Conservation (phyloP, 2,888 invertebrate genomes). For the Tupiocoris notatus region DNA sequence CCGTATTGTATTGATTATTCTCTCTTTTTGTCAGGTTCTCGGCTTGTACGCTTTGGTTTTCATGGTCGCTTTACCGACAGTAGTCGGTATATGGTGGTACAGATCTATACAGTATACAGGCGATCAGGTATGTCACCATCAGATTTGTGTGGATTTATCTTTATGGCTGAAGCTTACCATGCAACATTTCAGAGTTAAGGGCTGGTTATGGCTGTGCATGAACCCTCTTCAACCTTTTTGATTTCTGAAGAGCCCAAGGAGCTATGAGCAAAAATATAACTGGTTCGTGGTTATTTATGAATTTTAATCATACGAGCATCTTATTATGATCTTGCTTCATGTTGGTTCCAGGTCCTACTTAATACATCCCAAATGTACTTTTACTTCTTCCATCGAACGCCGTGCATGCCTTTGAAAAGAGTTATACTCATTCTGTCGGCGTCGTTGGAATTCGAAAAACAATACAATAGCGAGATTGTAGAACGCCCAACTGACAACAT, state of each 20-base stretch:
- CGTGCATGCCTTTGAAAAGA: slow-evolving; percentile 90
- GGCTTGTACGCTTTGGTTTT: slow-evolving; percentile 94
- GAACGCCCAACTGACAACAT: slow-evolving; percentile 91
- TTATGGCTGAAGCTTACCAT: too few species aligned
- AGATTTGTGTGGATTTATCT: too few species aligned
- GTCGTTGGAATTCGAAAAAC: slow-evolving; percentile 92
- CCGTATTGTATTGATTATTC: not conserved
- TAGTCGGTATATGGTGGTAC: slow-evolving; percentile 98
- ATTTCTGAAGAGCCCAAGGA: too few species aligned
- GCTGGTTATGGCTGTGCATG: too few species aligned
- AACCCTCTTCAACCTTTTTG: too few species aligned
- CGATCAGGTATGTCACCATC: slow-evolving; percentile 66
- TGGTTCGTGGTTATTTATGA: too few species aligned
- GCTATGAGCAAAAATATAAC: too few species aligned
- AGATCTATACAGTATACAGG: slow-evolving; percentile 95
- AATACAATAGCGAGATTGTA: slow-evolving; percentile 89
- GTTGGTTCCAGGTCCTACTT: slow-evolving; percentile 74
- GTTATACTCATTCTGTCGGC: slow-evolving; percentile 96
- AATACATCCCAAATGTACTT: slow-evolving; percentile 97
- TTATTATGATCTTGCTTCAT: too few species aligned
- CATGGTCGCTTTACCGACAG: slow-evolving; percentile 92
- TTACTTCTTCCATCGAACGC: slow-evolving; percentile 93
- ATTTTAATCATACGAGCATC: too few species aligned
- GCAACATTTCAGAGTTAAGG: too few species aligned
- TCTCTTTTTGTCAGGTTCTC: slow-evolving; percentile 59